phyloP scores from a whole-genome alignment of 2,797 vertebrate species.

The Paramormyrops hopkinsi region DNA sequence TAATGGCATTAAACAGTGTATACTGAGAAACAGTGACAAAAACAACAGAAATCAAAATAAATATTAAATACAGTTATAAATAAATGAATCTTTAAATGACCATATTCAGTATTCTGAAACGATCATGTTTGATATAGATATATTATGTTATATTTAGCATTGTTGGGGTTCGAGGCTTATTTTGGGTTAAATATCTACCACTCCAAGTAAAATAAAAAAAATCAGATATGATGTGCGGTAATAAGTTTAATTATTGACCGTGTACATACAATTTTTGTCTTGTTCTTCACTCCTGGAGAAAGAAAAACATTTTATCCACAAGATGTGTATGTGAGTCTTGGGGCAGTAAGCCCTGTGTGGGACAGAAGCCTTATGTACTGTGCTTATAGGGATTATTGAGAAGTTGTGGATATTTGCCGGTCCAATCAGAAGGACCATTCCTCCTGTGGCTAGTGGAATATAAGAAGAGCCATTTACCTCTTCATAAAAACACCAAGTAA shows the following conservation, averaged over 20 bases:
- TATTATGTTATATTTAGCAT: background rate
- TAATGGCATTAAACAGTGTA: slow-evolving; percentile 45
- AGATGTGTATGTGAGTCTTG: background rate
- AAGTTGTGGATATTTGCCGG: background rate
- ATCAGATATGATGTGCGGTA: background rate
- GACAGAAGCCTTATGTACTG: background rate
- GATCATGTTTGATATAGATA: background rate
- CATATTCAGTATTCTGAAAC: background rate
- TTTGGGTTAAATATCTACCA: background rate
- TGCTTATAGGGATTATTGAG: background rate
- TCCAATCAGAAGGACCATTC: background rate
- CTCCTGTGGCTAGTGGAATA: background rate
- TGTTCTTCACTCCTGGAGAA: background rate
- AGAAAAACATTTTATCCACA: background rate
- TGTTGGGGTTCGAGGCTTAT: background rate
- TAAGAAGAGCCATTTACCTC: background rate
- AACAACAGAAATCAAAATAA: slow-evolving; percentile 61
- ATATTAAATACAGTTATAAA: slow-evolving; percentile 80
- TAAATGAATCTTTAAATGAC: slow-evolving; percentile 38
- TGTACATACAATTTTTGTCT: background rate
- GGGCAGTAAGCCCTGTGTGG: background rate
- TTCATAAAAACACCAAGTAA: background rate
- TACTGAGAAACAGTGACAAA: slow-evolving; percentile 44
- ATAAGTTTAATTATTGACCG: background rate
- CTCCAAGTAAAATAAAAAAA: background rate